phyloP scores from a whole-genome alignment of 1,140 invertebrate genomes.

The Tetramorium simillimum region DNA sequence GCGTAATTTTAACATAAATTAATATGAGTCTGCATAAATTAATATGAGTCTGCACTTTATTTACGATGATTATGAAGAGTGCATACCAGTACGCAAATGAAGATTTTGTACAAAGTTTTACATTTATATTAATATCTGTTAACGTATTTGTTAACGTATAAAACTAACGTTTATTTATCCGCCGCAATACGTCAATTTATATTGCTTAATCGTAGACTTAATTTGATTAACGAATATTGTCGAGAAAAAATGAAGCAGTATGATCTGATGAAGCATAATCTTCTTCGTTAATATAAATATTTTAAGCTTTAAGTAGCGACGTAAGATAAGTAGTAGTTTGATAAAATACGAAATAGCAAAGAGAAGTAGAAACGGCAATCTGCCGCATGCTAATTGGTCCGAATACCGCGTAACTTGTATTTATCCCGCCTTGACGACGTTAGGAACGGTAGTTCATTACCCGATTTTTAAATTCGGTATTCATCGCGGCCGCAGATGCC shows the following conservation, averaged over 20 bases:
- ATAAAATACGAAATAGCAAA: background rate
- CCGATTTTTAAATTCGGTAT: constrained; percentile 60
- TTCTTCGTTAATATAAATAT: background rate
- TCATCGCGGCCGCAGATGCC: constrained; percentile 55
- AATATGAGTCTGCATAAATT: background rate
- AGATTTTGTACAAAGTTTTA: background rate
- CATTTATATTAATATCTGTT: background rate
- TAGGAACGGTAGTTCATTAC: constrained; percentile 15
- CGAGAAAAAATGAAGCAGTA: background rate
- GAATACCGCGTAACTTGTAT: constrained; percentile 11
- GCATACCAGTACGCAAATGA: background rate
- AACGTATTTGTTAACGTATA: background rate
- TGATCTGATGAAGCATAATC: background rate
- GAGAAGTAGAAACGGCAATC: constrained; percentile 1
- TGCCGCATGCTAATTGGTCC: constrained; percentile 30
- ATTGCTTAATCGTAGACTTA: background rate
- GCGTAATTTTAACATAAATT: background rate
- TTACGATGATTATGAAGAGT: background rate
- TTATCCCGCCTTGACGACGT: background rate
- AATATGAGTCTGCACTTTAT: background rate
- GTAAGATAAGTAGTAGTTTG: background rate
- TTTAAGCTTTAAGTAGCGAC: background rate
- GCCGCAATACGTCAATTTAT: background rate
- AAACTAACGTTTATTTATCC: background rate
- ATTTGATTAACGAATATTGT: background rate